Percentiles rank a stretch among this genome's conserved stretches.
phyloP scores from a whole-genome alignment of 2,113 vertebrate species.

The Eublepharis macularius region DNA sequence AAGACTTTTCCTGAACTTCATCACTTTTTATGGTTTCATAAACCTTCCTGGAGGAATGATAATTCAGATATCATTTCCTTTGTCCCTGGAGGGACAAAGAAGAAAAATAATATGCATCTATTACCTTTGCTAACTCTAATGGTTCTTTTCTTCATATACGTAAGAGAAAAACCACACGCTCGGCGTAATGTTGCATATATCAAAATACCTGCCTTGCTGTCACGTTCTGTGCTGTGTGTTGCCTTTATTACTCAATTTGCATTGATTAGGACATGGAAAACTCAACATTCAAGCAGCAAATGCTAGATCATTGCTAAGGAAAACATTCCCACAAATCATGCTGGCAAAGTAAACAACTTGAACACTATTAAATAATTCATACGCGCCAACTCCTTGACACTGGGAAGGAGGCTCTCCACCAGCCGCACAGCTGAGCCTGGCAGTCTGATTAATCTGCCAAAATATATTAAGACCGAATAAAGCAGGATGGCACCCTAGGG shows the following conservation, averaged over 20 bases:
- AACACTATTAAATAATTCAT: conserved; percentile 60
- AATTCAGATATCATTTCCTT: not conserved
- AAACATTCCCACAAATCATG: conserved; percentile 40
- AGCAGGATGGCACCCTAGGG: not conserved
- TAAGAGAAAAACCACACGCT: not conserved
- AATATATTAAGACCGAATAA: conserved; percentile 18
- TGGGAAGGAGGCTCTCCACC: conserved; percentile 33
- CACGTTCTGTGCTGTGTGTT: not conserved
- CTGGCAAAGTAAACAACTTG: conserved; percentile 42
- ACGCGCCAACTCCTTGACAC: conserved; percentile 22
- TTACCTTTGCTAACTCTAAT: not conserved
- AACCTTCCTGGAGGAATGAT: not conserved
- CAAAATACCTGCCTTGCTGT: not conserved
- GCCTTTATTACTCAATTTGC: conserved; percentile 36
- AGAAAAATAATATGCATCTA: not conserved
- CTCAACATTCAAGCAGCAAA: conserved; percentile 17
- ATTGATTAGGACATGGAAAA: conserved; percentile 42
- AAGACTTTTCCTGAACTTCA: not conserved
- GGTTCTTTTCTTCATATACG: not conserved
- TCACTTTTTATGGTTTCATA: not conserved
- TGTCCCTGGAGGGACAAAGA: not conserved
- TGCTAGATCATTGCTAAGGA: conserved; percentile 15
- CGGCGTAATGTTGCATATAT: not conserved
- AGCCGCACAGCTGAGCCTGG: conserved; percentile 1
- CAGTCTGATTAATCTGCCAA: conserved; percentile 31